Conservation (phyloP, 1,140 invertebrate species). For the Magallana gigas region DNA sequence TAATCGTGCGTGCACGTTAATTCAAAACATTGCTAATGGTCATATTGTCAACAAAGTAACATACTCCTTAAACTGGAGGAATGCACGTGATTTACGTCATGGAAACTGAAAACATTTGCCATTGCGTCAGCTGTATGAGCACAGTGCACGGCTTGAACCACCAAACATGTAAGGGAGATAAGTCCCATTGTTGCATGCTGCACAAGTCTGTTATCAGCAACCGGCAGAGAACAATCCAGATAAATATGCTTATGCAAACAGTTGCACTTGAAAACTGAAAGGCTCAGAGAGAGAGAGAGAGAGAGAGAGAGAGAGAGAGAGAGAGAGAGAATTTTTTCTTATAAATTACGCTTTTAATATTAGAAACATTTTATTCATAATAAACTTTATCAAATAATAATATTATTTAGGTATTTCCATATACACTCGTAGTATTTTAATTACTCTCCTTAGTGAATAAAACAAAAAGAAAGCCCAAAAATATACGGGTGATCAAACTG, state of each 20-base stretch:
- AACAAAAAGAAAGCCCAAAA: neutral
- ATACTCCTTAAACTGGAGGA: no score
- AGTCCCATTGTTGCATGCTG: slow-evolving; percentile 23
- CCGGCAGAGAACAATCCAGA: neutral
- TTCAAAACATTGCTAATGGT: no score
- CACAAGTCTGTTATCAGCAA: slow-evolving; percentile 14
- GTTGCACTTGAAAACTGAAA: slow-evolving; percentile 15
- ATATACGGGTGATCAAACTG: neutral
- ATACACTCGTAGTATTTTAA: no score
- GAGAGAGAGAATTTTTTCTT: neutral
- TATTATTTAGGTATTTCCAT: no score
- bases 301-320: slow-evolving; percentile 12
- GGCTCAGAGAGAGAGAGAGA: neutral
- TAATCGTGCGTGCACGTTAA: no score
- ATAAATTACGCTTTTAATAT: neutral
- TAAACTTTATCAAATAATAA: neutral
- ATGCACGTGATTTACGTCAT: neutral
- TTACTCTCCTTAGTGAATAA: neutral
- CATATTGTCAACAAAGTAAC: no score
- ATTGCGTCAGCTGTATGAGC: neutral
- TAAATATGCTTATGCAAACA: slow-evolving; percentile 17
- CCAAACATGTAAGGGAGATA: neutral
- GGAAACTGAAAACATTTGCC: neutral
- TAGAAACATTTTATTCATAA: neutral
- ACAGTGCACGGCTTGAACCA: neutral